These are phyloP conservation scores for Dromas ardeola DNA, from an alignment of 2,113 vertebrate species.

Conservation along the genomic window DNA sequence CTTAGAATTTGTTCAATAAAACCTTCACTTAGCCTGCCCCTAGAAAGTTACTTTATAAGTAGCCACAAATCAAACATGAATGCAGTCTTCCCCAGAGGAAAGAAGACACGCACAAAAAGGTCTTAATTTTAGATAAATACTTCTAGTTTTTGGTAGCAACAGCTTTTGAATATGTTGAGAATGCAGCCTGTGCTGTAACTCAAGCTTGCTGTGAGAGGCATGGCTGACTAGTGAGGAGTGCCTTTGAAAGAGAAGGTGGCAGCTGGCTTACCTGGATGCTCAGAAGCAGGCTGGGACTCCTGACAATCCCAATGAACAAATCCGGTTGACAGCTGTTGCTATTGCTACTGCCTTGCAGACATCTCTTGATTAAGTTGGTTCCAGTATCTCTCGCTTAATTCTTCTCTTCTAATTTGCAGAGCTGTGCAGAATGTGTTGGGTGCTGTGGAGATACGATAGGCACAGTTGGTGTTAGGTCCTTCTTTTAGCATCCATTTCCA, in stretches of 20 bases:
- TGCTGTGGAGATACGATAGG: fast-evolving
- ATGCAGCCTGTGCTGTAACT: neutral
- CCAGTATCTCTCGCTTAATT: neutral
- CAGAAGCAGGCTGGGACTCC: neutral
- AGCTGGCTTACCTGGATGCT: constrained; percentile 33
- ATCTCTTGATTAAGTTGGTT: neutral
- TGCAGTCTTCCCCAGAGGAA: neutral
- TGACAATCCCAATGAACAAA: neutral
- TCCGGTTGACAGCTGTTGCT: neutral
- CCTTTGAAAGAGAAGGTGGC: neutral
- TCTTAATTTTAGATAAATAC: neutral
- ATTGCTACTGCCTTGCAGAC: neutral
- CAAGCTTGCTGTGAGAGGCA: neutral
- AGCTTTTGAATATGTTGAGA: neutral
- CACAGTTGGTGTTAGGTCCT: neutral
- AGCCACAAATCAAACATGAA: neutral
- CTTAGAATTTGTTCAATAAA: neutral
- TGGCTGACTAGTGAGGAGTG: neutral
- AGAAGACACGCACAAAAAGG: neutral
- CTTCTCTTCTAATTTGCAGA: neutral
- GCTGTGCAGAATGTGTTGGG: neutral
- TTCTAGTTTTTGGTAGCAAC: neutral
- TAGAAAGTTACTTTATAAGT: neutral
- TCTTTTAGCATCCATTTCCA: neutral
- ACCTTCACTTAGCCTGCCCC: neutral